Conservation (phyloP, 2,113 vertebrate genomes). For the Rhabdomys dilectus region DNA sequence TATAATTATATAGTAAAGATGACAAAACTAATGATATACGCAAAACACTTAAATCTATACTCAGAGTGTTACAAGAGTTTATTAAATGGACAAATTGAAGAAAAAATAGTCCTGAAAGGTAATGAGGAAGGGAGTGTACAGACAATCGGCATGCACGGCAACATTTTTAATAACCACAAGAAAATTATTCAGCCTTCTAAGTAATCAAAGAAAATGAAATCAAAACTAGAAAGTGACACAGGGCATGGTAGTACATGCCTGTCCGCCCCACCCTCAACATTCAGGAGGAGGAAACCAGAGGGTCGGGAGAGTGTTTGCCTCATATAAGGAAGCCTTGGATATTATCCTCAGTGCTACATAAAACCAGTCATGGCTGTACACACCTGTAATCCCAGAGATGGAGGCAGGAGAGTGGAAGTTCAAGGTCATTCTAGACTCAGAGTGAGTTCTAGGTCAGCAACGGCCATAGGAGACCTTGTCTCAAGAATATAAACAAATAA, state of each 20-base stretch:
- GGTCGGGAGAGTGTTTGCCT: neutral
- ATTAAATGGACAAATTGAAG: constrained; percentile 33
- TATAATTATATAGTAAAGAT: constrained; percentile 21
- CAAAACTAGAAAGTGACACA: neutral
- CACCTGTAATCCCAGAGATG: neutral
- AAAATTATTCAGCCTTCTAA: constrained; percentile 37
- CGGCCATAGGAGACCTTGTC: neutral
- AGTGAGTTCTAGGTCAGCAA: neutral
- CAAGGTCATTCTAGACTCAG: neutral
- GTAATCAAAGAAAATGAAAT: constrained; percentile 48
- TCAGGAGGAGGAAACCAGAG: neutral
- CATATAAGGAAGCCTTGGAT: neutral
- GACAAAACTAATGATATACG: neutral
- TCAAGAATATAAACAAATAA: neutral
- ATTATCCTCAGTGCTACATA: no score
- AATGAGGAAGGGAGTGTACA: neutral
- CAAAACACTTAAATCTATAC: constrained; percentile 4
- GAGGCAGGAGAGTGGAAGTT: neutral
- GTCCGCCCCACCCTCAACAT: no score
- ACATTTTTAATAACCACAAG: constrained; percentile 29
- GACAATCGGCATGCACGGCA: neutral
- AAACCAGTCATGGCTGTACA: no score
- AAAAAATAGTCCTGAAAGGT: constrained; percentile 1
- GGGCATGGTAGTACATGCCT: neutral
- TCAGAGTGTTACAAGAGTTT: neutral